Conservation (phyloP, 2,797 vertebrate genomes). For the Lacerta viridis region DNA sequence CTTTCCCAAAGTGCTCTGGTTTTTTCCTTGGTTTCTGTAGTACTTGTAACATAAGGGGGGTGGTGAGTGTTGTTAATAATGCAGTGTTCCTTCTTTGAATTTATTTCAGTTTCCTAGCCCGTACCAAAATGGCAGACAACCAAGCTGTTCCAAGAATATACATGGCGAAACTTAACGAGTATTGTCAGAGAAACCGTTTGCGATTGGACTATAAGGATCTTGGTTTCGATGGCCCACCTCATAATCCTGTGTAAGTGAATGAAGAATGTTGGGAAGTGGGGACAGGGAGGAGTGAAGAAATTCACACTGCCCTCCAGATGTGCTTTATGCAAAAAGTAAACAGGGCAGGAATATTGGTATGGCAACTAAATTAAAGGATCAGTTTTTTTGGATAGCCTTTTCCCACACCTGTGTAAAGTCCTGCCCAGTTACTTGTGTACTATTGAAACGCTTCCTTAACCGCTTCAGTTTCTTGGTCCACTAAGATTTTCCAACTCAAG, state of each 20-base stretch:
- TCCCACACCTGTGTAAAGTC: not conserved
- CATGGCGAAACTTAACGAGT: conserved; percentile 62
- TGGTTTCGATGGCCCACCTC: not conserved
- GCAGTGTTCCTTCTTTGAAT: not conserved
- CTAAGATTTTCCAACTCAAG: not conserved
- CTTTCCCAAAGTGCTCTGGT: not conserved
- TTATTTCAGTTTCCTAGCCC: not conserved
- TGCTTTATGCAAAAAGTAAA: not conserved
- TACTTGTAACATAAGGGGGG: not conserved
- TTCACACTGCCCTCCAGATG: no score
- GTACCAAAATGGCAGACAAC: conserved; percentile 51
- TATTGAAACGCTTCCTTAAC: not conserved
- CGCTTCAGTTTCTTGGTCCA: not conserved
- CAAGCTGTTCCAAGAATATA: not conserved
- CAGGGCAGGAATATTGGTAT: not conserved
- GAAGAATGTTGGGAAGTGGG: rapidly evolving
- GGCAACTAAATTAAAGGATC: not conserved
- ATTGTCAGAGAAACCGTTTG: conserved; percentile 38
- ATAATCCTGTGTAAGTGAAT: conserved; percentile 72
- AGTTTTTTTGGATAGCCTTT: not conserved
- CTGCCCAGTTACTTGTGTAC: not conserved
- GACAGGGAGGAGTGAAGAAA: not conserved
- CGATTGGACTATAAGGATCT: rapidly evolving
- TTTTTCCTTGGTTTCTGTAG: not conserved
- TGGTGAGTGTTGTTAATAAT: not conserved